These are phyloP conservation scores for Pachypeltis micranthus DNA, from an alignment of 1,140 invertebrate species.

Conservation along the genomic window DNA sequence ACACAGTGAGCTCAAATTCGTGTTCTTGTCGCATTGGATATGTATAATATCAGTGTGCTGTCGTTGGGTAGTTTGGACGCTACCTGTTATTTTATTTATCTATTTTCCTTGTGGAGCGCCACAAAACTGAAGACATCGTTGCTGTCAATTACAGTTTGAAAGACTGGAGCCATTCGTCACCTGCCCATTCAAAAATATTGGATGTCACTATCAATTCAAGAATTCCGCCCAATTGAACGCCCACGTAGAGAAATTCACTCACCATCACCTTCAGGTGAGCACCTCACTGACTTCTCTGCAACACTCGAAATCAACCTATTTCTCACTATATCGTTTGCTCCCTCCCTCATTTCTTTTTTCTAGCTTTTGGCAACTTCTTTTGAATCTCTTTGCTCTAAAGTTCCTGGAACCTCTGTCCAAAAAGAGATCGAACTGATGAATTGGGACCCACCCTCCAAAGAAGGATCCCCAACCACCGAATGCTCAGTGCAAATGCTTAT, in stretches of 20 bases:
- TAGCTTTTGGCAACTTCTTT: conserved; percentile 19
- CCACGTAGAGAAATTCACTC: conserved; percentile 44
- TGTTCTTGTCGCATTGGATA: too few relatives aligned
- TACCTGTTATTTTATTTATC: too few relatives aligned
- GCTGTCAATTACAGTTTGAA: not conserved
- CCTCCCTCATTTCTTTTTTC: too few relatives aligned
- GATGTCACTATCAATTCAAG: conserved; percentile 45
- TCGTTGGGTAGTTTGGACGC: too few relatives aligned
- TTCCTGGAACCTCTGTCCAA: conserved; percentile 27
- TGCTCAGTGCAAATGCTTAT: conserved; percentile 7
- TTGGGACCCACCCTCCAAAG: conserved; percentile 51
- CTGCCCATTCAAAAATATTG: conserved; percentile 46
- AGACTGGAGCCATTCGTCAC: conserved; percentile 19
- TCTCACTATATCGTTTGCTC: too few relatives aligned
- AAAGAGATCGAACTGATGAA: conserved; percentile 47
- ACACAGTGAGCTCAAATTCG: too few relatives aligned
- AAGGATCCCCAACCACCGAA: conserved; percentile 14
- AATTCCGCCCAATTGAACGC: conserved; percentile 42
- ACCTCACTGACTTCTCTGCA: too few relatives aligned
- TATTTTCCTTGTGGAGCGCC: too few relatives aligned
- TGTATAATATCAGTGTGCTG: too few relatives aligned
- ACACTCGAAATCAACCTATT: too few relatives aligned
- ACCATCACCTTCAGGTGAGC: conserved; percentile 49
- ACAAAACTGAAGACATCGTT: too few relatives aligned
- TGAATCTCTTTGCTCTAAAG: conserved; percentile 10